Evolutionary conservation across 1,140 invertebrate species (phyloP), one percentile per base, ranked within the genome.

Genomic region (Medauroidea extradentata): DNA sequence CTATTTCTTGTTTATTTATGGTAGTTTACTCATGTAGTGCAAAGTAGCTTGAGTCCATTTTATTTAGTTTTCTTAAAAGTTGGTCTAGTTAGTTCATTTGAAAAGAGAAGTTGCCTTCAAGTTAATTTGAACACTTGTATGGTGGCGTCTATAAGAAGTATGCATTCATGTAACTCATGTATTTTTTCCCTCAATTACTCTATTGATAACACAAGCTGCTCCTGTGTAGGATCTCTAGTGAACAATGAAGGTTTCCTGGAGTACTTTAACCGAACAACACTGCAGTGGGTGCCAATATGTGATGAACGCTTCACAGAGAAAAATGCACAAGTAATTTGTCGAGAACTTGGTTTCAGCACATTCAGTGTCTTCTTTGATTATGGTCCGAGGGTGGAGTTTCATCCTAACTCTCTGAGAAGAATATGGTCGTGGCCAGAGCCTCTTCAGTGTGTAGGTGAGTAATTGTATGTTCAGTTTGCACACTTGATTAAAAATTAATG

Each of bases 351-450:
- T 16, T 88, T 89, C 65, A 90, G 95, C 72, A 85, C 87, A 0
- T 80, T 96, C 14, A 96, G 97, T 73, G 87, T 93, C 1, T 93
- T 87, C 71, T 87, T 95, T 59, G 84, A 88, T 62, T 83, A 87
- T 62, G 91, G 90, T 66, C 79, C 83, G 19, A 76, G 93, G 61
- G 85, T 90, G 50, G 91, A 96, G 68, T 88, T 90, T 66, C 90
- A 93, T 71, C 89, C 87, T 23, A 92, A 91, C 66, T 91, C 89
- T 0, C 74, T 88, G 60, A 87, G 83, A 19, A 77, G 91, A 59
- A 89, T 98, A 67, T 92, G 93, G 84, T 93, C 90, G 0, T 99
- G 96, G 94, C 91, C 94, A 0, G 93, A 98, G 75, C 93, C 95
- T 0, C 78, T 96, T 42, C 83, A 86, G 65, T 89, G 87, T 71